A percentile compares a stretch with the other conserved stretches of the same genome.
Conservation (phyloP, 1,140 invertebrate genomes). For the Himalopsyche phryganea region DNA sequence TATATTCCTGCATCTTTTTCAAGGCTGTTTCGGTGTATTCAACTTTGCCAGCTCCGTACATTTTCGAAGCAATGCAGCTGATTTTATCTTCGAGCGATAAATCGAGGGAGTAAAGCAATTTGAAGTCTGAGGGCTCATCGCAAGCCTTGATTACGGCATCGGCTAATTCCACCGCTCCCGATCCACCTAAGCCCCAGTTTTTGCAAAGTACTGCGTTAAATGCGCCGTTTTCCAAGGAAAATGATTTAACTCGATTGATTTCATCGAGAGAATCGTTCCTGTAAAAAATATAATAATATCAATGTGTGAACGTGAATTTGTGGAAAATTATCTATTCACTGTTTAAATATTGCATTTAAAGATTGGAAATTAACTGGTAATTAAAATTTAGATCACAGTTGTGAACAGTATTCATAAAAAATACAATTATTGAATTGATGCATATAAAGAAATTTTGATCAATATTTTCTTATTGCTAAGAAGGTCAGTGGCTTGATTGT, state of each 20-base stretch:
- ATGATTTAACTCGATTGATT: slow-evolving; percentile 73
- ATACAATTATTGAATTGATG: too few relatives aligned
- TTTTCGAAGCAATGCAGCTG: slow-evolving; percentile 81
- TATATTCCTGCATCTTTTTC: slow-evolving; percentile 67
- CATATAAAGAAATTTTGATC: too few relatives aligned
- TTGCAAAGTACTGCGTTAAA: slow-evolving; percentile 81
- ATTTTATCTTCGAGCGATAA: slow-evolving; percentile 86
- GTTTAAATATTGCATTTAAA: too few relatives aligned
- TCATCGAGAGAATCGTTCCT: slow-evolving; percentile 87
- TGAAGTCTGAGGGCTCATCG: slow-evolving; percentile 58
- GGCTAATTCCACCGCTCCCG: slow-evolving; percentile 81
- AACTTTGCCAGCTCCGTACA: slow-evolving; percentile 93
- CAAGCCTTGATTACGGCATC: slow-evolving; percentile 82
- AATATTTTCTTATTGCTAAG: too few relatives aligned
- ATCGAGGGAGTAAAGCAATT: slow-evolving; percentile 82
- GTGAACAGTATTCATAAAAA: too few relatives aligned
- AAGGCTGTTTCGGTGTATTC: slow-evolving; percentile 67
- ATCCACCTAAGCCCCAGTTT: slow-evolving; percentile 90
- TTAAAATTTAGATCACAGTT: too few relatives aligned
- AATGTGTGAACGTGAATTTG: too few relatives aligned
- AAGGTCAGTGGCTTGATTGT: too few relatives aligned
- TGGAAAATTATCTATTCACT: too few relatives aligned
- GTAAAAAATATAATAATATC: slow-evolving; percentile 35
- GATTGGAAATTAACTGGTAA: too few relatives aligned
- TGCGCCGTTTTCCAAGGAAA: slow-evolving; percentile 73